phyloP scores from a whole-genome alignment of 2,888 invertebrate species.

The Venusia cambrica region DNA sequence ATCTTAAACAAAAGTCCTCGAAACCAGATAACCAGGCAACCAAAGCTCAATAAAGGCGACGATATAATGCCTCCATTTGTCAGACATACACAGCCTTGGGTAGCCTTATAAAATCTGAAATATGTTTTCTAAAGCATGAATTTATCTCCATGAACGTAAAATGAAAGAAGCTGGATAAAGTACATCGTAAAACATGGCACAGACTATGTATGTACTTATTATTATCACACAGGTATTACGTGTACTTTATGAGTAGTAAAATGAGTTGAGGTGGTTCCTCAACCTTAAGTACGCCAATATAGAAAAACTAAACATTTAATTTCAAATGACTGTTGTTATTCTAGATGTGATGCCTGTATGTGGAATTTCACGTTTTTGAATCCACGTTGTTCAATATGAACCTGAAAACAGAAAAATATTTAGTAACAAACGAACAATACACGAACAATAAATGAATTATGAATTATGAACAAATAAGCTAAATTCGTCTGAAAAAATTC shows the following conservation, averaged over 20 bases:
- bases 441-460: too few species aligned
- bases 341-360: too few species aligned
- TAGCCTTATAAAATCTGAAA: slow-evolving; percentile 41
- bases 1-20: slow-evolving; percentile 7
- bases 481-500: too few species aligned
- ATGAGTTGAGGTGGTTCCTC: too few species aligned
- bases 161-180: slow-evolving; percentile 54
- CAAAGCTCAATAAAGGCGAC: slow-evolving; percentile 20
- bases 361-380: too few species aligned
- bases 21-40: slow-evolving; percentile 12
- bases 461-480: too few species aligned
- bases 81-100: slow-evolving; percentile 32
- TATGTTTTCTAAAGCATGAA: slow-evolving; percentile 44
- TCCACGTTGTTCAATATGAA: too few species aligned
- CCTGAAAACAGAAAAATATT: too few species aligned
- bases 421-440: too few species aligned
- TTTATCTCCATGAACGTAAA: slow-evolving; percentile 48
- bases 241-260: slow-evolving; percentile 61
- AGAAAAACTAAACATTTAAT: too few species aligned
- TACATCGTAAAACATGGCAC: slow-evolving; percentile 51
- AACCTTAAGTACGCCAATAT: too few species aligned
- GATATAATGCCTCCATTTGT: slow-evolving; percentile 38
- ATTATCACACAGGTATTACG: slow-evolving; percentile 49
- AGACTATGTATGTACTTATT: slow-evolving; percentile 50
- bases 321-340: too few species aligned